Evolutionary conservation across 2,113 vertebrate species (phyloP), one percentile per base, ranked within the genome.

Genomic region (Tringa solitaria): DNA sequence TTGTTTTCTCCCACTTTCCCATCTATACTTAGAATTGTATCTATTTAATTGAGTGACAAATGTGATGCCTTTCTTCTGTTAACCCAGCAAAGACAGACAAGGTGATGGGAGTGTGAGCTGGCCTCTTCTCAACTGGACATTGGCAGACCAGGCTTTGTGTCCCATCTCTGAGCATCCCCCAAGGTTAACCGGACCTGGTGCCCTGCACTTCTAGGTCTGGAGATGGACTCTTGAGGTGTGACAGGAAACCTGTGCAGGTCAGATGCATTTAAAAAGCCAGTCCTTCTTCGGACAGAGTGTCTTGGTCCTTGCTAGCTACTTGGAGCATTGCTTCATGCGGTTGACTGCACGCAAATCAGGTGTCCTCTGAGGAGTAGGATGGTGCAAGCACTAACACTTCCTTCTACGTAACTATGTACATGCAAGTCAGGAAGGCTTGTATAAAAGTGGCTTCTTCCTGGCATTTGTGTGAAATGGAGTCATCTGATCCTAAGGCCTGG

Each of bases 291-390:
- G 27, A 6, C 30, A 61, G 67, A 76, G n/a, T 30, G 60, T 50
- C 56, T 72, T 64, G 54, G 18, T 89, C 43, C 35, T 87, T 12
- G 5, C 9, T 28, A 18, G 20, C 50, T 75, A 19, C 57, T 72
- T 7, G 3, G 45, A 87, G 45, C 33, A 4, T 9, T 64, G 73
- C 8, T 69, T 91, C 33, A 26, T 0, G 0, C 2, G 8, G 30
- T 21, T 48, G 48, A 33, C 63, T 90, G 24, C 17, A 19, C 4
- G 6, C 43, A 72, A 27, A 65, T 72, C 32, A 7, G 30, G 16
- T 72, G 48, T 75, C 27, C 39, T 82, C 24, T 51, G 43, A 48
- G 11, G 21, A 89, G 39, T 10, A 41, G 43, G 53, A 39, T 68
- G 46, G 46, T 48, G 30, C 20, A 24, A 57, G 43, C 28, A 17